These are phyloP conservation scores for Pristionchus maxplancki DNA, from an alignment of 2,888 invertebrate species.

Conservation along the genomic window DNA sequence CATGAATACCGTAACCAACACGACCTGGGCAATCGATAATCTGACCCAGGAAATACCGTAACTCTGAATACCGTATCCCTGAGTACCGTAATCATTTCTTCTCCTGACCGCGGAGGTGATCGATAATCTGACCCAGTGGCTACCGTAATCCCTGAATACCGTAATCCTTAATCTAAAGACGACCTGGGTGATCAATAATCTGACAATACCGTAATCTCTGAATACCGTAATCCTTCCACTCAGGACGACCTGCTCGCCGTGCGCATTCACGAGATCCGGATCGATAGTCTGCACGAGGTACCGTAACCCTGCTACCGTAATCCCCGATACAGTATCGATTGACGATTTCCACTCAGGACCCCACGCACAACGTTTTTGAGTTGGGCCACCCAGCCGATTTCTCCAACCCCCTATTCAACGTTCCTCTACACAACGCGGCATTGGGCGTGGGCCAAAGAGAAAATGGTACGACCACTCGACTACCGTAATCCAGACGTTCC, in stretches of 20 bases:
- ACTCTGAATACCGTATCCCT: no score
- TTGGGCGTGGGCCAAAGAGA: conserved; percentile 19
- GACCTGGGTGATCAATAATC: no score
- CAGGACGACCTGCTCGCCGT: background rate
- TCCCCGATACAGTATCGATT: background rate
- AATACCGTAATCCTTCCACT: background rate
- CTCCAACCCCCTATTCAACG: background rate
- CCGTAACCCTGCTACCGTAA: background rate
- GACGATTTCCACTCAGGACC: background rate
- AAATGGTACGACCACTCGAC: background rate
- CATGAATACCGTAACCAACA: no score
- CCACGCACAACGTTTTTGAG: background rate
- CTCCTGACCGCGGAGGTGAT: no score
- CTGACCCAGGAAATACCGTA: no score
- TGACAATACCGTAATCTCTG: no score
- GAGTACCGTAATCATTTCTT: no score
- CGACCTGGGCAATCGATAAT: no score
- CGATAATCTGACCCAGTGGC: background rate
- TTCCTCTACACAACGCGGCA: conserved; percentile 41
- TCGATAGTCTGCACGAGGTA: background rate
- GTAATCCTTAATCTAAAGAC: no score
- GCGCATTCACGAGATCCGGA: background rate
- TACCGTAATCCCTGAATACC: background rate
- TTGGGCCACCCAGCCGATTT: background rate
- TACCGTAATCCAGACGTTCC: background rate